These are phyloP conservation scores for Oreochromis niloticus DNA, from an alignment of 2,113 vertebrate species.

Conservation along the genomic window DNA sequence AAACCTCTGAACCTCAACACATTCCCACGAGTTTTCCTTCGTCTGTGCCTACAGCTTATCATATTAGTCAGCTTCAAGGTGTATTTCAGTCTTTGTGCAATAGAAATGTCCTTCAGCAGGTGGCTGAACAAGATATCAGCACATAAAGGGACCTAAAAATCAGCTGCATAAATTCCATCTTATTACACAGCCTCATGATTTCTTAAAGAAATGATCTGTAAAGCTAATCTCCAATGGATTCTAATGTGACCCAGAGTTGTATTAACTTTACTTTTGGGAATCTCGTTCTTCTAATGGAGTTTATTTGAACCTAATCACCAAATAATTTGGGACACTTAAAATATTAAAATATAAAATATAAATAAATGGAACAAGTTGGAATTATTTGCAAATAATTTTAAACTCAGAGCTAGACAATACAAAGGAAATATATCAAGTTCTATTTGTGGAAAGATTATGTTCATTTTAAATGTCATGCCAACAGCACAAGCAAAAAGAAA, in stretches of 20 bases:
- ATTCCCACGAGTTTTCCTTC: not conserved
- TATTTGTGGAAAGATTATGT: not conserved
- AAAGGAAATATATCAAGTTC: not conserved
- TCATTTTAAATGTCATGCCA: not conserved
- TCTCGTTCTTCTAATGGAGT: not conserved
- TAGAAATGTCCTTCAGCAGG: not conserved
- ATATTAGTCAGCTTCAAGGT: not conserved
- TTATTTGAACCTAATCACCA: not conserved
- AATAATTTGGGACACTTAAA: not conserved
- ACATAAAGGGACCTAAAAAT: not conserved
- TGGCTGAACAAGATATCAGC: not conserved
- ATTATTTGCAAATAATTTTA: not conserved
- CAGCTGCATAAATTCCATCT: not conserved
- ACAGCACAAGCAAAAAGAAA: not conserved
- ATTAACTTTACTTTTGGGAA: not conserved
- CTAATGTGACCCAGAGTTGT: not conserved
- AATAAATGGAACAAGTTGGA: not conserved
- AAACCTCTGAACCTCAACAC: slow-evolving; percentile 2
- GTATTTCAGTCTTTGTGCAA: not conserved
- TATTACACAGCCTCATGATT: not conserved
- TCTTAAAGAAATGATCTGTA: not conserved
- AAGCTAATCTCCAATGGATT: not conserved
- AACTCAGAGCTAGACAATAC: not conserved
- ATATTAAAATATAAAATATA: not conserved
- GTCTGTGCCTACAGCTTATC: not conserved